Conservation (phyloP, 2,113 vertebrate species). For the Dromaius novaehollandiae region DNA sequence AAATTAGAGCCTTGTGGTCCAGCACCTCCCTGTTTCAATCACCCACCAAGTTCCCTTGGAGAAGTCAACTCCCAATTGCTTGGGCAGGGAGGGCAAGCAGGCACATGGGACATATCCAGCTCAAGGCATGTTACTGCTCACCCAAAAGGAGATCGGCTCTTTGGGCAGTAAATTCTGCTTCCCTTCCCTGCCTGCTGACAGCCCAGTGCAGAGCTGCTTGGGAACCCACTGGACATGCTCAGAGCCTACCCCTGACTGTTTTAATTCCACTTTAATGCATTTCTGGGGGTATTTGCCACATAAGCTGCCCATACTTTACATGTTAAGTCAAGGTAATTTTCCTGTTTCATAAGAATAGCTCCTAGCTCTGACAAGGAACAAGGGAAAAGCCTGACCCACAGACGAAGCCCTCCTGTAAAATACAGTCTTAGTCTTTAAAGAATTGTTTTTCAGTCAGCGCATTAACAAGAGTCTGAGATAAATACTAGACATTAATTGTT, state of each 20-base stretch:
- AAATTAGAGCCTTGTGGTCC: not conserved
- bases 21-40: not conserved
- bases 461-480: slow-evolving; percentile 22
- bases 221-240: not conserved
- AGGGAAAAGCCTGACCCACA: not conserved
- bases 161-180: not conserved
- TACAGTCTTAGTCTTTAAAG: not conserved
- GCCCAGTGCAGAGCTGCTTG: not conserved
- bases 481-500: slow-evolving; percentile 36
- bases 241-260: not conserved
- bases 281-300: not conserved
- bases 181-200: not conserved
- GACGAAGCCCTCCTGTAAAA: not conserved
- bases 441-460: not conserved
- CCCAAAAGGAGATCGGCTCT: not conserved
- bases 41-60: not conserved
- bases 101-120: accelerated
- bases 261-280: not conserved
- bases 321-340: not conserved
- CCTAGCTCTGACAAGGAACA: not conserved
- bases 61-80: not conserved
- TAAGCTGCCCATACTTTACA: not conserved
- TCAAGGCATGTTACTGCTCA: not conserved
- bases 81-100: not conserved
- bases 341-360: not conserved